Percentiles rank a stretch among this genome's conserved stretches.
phyloP scores from a whole-genome alignment of 2,797 vertebrate species.

The Podargus strigoides region DNA sequence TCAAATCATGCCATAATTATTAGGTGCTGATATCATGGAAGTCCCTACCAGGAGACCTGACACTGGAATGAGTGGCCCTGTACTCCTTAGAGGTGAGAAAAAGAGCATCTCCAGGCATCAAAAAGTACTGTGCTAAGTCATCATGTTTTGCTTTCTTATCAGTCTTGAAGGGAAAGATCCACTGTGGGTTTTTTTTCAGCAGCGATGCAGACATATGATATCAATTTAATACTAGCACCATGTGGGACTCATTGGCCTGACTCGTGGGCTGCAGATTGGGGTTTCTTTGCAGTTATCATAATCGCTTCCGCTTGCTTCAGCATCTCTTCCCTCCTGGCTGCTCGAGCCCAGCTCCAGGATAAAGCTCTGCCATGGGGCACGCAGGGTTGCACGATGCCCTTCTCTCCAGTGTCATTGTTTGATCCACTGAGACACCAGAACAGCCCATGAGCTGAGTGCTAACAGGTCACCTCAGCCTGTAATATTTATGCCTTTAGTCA shows the following conservation, averaged over 20 bases:
- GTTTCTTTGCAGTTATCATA: neutral
- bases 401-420: neutral
- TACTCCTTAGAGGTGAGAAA: neutral
- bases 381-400: fast-evolving
- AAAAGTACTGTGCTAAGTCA: neutral
- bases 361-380: neutral
- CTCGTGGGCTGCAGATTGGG: neutral
- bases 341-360: neutral
- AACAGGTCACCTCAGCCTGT: neutral
- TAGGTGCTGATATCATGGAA: neutral
- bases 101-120: neutral
- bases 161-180: neutral
- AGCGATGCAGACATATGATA: neutral
- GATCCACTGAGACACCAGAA: neutral
- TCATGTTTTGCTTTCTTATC: neutral
- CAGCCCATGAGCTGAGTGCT: neutral
- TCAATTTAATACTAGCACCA: neutral
- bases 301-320: neutral
- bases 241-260: neutral
- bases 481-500: neutral
- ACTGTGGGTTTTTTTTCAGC: neutral
- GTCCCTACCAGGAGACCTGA: neutral
- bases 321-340: neutral
- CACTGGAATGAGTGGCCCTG: neutral
- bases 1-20: neutral